Conservation (phyloP, 1,140 invertebrate genomes). For the Saccostrea echinata region DNA sequence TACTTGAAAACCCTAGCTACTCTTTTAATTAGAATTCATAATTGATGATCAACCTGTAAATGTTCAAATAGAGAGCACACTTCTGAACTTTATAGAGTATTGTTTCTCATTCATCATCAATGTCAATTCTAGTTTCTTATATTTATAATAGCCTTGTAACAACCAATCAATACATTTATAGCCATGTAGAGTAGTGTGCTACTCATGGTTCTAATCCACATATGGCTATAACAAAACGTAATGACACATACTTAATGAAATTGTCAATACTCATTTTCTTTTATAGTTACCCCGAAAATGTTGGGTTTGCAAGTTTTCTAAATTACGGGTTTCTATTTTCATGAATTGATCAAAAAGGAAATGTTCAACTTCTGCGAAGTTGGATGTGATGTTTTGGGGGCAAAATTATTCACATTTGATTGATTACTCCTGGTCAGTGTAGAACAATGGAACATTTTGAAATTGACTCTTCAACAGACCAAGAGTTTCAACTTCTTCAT, state of each 20-base stretch:
- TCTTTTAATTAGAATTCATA: background rate
- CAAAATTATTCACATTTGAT: background rate
- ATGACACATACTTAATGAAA: constrained; percentile 1
- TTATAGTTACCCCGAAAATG: background rate
- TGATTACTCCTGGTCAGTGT: background rate
- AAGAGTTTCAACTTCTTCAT: no score
- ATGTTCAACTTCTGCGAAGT: background rate
- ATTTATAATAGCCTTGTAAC: background rate
- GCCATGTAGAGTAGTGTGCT: background rate
- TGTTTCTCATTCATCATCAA: background rate
- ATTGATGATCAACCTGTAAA: background rate
- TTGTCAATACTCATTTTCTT: constrained; percentile 22
- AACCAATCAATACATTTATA: constrained; percentile 11
- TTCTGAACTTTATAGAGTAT: background rate
- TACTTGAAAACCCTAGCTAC: background rate
- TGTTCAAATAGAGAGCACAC: background rate
- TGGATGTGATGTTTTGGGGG: background rate
- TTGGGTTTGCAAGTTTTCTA: background rate
- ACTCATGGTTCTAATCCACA: background rate
- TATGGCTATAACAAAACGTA: background rate
- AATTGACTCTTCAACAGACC: no score
- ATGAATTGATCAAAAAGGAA: background rate
- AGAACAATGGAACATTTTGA: no score
- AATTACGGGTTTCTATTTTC: background rate
- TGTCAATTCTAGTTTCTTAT: background rate